Evolutionary conservation across 2,113 vertebrate species (phyloP).

Genomic region (Eulemur rufifrons): DNA sequence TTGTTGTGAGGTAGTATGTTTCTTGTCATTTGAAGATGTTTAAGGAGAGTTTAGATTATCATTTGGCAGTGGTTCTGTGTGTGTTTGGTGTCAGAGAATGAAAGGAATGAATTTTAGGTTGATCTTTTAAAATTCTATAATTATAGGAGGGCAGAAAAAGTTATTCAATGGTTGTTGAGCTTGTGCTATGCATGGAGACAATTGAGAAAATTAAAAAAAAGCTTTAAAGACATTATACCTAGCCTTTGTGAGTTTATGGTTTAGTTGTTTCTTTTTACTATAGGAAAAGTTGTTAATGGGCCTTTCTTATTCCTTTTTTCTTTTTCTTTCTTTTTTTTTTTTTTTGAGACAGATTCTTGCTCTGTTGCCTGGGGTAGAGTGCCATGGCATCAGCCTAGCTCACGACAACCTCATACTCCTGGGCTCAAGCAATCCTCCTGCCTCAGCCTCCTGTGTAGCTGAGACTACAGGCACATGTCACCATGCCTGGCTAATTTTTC

Average conservation of each 20-base stretch:
- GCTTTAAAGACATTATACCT: background rate
- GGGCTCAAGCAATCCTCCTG: no score
- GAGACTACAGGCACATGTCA: no score
- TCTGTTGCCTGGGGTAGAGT: no score
- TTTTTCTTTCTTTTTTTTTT: no score
- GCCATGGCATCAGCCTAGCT: no score
- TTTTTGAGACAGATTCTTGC: no score
- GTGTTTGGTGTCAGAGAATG: background rate
- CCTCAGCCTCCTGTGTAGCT: no score
- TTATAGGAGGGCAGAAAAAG: background rate
- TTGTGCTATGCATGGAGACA: background rate
- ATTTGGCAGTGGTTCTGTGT: background rate
- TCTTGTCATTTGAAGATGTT: background rate
- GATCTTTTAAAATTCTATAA: background rate
- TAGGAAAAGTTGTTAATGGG: background rate
- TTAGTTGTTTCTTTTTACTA: background rate
- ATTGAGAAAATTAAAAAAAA: background rate
- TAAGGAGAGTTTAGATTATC: slow-evolving; percentile 12
- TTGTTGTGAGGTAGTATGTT: background rate
- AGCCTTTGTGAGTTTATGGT: background rate
- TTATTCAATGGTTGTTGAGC: background rate
- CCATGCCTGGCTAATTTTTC: no score
- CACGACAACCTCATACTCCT: no score
- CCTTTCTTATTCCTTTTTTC: background rate
- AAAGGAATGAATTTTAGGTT: slow-evolving; percentile 1